Conservation (phyloP, 2,888 invertebrate genomes). For the Drepana falcataria region DNA sequence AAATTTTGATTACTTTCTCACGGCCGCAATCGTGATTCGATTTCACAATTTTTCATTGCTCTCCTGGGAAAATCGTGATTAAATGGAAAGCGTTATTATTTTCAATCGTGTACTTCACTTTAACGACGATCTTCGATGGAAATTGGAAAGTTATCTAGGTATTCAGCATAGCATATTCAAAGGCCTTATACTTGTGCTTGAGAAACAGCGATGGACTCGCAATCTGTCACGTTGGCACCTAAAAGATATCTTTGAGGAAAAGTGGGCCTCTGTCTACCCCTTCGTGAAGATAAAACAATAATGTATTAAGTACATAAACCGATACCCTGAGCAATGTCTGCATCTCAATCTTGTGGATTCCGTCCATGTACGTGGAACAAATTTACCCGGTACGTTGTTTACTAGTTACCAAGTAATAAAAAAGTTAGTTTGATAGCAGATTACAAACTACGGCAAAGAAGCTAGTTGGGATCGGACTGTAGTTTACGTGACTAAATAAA, state of each 20-base stretch:
- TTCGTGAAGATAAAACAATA: too few species aligned
- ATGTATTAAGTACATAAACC: too few species aligned
- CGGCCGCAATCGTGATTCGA: constrained; percentile 71
- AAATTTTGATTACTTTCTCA: constrained; percentile 75
- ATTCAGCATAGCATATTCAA: background rate
- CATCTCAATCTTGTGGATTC: constrained; percentile 5
- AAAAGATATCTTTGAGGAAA: too few species aligned
- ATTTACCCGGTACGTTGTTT: constrained; percentile 49
- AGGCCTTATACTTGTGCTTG: too few species aligned
- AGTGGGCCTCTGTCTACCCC: too few species aligned
- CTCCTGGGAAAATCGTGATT: constrained; percentile 57
- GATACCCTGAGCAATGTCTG: background rate
- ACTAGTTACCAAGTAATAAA: constrained; percentile 67
- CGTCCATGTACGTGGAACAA: constrained; percentile 32
- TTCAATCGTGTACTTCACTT: constrained; percentile 34
- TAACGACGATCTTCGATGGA: constrained; percentile 24
- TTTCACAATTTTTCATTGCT: constrained; percentile 61
- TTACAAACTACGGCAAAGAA: constrained; percentile 56
- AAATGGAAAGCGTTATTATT: constrained; percentile 56
- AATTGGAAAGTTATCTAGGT: background rate
- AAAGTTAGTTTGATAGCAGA: constrained; percentile 66
- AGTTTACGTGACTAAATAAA: constrained; percentile 64
- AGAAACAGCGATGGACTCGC: too few species aligned
- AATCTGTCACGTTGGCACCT: too few species aligned
- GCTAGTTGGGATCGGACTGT: constrained; percentile 35